Conservation (phyloP, 35 echinoderm and acorn worm species). For the Acanthaster planci region DNA sequence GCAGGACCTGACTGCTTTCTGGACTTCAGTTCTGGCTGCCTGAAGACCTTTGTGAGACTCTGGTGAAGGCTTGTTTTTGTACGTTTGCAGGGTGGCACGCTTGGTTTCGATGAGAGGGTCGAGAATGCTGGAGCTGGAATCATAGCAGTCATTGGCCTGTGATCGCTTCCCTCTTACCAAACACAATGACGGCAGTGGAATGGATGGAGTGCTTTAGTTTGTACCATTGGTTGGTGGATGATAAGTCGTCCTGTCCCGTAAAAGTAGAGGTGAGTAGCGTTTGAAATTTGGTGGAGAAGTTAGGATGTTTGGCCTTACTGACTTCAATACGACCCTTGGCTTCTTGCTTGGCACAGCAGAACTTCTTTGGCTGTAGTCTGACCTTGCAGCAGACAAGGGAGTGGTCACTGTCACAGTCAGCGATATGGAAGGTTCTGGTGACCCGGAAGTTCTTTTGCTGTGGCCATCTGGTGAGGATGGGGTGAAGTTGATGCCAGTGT, state of each 20-base stretch:
- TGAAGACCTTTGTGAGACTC: constrained; percentile 26
- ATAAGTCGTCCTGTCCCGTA: too few relatives aligned
- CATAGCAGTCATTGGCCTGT: constrained; percentile 12
- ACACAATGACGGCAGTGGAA: background rate
- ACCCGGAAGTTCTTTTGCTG: constrained; percentile 18
- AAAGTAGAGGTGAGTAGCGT: too few relatives aligned
- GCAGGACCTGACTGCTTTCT: constrained; percentile 19
- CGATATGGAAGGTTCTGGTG: constrained; percentile 56
- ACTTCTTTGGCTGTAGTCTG: constrained; percentile 22
- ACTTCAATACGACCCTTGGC: too few relatives aligned
- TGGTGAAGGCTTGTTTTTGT: constrained; percentile 26
- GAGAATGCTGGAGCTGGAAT: background rate
- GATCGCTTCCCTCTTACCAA: constrained; percentile 21
- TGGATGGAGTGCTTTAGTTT: constrained; percentile 57
- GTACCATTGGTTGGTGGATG: too few relatives aligned
- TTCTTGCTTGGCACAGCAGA: constrained; percentile 23
- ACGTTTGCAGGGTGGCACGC: constrained; percentile 16
- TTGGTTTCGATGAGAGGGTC: constrained; percentile 46
- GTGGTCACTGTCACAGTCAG: constrained; percentile 66
- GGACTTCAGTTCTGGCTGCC: constrained; percentile 16
- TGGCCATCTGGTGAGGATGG: constrained; percentile 13
- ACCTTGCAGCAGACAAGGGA: constrained; percentile 47
- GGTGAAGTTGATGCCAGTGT: constrained; percentile 47
- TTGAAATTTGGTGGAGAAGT: too few relatives aligned
- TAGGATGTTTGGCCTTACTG: too few relatives aligned